Base-by-base conservation (phyloP, 2,888 invertebrate genomes). In the Drosophila ochracea region DNA sequence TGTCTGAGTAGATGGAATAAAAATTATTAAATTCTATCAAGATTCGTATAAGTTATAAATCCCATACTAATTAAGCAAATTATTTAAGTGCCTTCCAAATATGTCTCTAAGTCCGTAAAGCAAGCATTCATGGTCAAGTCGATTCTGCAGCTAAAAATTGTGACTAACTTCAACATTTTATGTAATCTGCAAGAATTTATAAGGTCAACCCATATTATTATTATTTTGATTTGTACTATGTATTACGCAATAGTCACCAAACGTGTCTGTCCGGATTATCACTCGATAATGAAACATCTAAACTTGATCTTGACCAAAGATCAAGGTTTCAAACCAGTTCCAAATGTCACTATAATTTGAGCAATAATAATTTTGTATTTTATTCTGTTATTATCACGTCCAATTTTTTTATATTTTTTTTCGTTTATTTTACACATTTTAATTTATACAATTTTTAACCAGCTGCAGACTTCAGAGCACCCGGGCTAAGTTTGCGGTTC, bases 401-500 rank as follows among this genome's bases (percentile, higher is more conserved):
- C 1, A 25, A 25, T 25, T n/a, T 10, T n/a, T n/a, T 30, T 6
- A 1, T 53, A 37, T 39, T 63, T 59, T 59, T 65, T 58, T 47
- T 68, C 7, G 37, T 63, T 50, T 62, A 39, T n/a, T n/a, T n/a
- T 33, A 55, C 54, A 69, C 33, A 62, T 54, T 59, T 43, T 54
- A 13, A 25, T 28, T 21, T 10, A 21, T 13, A 4, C 21, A 16
- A 57, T n/a, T 5, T 57, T 87, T 91, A 92, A 47, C 92, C 92
- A 74, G 92, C 84, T 55, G 84, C 80, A 10, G 92, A 84, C 73
- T 92, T 92, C 58, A 92, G 66, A 5, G 91, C 78, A 55, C 91
- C 81, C 5, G 88, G 65, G 73, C 86, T 85, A 68, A 92, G 72
- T 74, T 92, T 92, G 53, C 92, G 91, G 39, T 92, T 92, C 80